Conservation (phyloP, 2,888 invertebrate species). For the Temnothorax unifasciatus region DNA sequence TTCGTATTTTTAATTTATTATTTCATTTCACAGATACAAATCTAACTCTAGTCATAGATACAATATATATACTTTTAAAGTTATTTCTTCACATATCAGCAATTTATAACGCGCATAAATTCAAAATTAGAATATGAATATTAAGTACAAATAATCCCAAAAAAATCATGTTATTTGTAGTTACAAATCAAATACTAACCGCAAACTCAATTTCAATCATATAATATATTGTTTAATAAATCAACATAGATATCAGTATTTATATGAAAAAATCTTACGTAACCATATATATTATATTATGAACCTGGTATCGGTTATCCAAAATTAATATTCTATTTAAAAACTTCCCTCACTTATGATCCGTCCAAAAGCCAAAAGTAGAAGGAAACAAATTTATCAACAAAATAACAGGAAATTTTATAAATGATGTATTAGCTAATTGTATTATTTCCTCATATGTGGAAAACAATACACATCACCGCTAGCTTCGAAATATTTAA, state of each 20-base stretch:
- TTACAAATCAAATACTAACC: slow-evolving; percentile 1
- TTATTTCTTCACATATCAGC: not conserved
- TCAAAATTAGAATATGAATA: not conserved
- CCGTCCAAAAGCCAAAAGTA: not conserved
- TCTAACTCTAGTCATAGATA: not conserved
- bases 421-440: slow-evolving; percentile 26
- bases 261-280: not conserved
- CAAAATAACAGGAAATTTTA: not conserved
- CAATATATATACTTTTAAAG: not conserved
- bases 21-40: not conserved
- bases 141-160: not conserved
- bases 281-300: not conserved
- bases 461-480: not conserved
- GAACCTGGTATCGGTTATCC: not conserved
- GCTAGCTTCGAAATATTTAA: not conserved
- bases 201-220: not conserved
- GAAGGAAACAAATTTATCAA: not conserved
- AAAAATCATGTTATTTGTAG: not conserved
- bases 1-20: not conserved
- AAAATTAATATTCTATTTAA: not conserved
- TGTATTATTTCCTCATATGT: not conserved
- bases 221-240: not conserved
- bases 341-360: not conserved
- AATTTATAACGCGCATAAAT: not conserved
- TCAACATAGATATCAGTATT: not conserved